These are phyloP conservation scores for Parotocinclus haroldoi DNA, from an alignment of 2,797 vertebrate species.

Conservation along the genomic window DNA sequence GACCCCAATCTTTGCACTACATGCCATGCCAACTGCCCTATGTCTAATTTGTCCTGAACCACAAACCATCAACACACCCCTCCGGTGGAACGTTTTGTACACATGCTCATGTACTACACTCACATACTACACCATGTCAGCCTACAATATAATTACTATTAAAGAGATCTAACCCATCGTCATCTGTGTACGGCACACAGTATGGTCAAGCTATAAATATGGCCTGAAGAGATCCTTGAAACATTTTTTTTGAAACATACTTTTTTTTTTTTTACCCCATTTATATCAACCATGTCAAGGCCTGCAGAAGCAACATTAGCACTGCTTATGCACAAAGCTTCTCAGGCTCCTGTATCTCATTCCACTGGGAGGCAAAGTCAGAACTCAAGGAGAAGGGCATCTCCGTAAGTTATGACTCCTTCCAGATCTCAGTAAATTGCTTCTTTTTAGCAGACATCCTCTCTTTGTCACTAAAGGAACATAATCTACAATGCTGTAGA, in stretches of 20 bases:
- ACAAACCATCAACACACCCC: constrained; percentile 39
- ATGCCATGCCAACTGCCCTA: constrained; percentile 60
- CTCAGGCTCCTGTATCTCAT: constrained; percentile 22
- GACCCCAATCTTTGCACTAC: constrained; percentile 79
- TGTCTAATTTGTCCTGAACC: constrained; percentile 58
- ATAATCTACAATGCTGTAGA: constrained; percentile 44
- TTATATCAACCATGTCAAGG: not conserved
- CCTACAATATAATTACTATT: constrained; percentile 62
- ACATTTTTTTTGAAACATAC: too few relatives aligned
- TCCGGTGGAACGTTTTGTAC: constrained; percentile 9
- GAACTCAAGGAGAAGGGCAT: constrained; percentile 68
- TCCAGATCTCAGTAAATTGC: constrained; percentile 47
- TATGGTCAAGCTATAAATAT: not conserved
- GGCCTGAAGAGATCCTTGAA: not conserved
- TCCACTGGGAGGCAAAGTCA: constrained; percentile 33
- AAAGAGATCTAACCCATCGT: constrained; percentile 71
- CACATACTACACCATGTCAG: constrained; percentile 1
- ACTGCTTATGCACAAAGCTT: constrained; percentile 23
- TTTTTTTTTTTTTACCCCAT: not conserved
- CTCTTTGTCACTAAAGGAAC: constrained; percentile 53
- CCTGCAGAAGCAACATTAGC: not conserved
- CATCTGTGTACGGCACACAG: constrained; percentile 17
- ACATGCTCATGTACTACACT: constrained; percentile 49
- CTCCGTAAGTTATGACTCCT: constrained; percentile 56
- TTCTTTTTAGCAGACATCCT: constrained; percentile 61